Base-by-base conservation (phyloP, 2,797 vertebrate genomes). In the Mastacembelus armatus region DNA sequence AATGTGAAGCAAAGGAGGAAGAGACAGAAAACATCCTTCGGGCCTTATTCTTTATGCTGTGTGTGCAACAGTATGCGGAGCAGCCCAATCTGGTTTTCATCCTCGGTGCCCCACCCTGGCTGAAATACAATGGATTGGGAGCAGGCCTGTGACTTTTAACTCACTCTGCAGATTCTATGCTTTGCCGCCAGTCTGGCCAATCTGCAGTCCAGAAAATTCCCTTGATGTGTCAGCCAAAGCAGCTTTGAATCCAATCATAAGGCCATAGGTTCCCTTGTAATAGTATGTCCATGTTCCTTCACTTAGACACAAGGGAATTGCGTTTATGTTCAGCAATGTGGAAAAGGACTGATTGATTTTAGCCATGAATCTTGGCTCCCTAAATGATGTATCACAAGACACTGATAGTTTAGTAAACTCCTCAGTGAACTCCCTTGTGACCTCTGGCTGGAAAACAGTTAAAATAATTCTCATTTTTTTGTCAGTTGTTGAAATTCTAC, bases 171-270 rank as follows among this genome's bases (percentile, higher is more conserved):
- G 90, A 92, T 92, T 88, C 85, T 83, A 67, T 68, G 88, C 85
- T 88, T 66, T 81, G 85, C 88, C 85, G 86, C 91, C 87, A 89
- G 90, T 81, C 86, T 80, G 85, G 85, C 80, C 85, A 88, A 85
- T 85, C 78, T 83, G 80, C 77, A 79, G 90, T 80, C 78, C 76
- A 66, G 78, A 89, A 88, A 81, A 84, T 63, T 83, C 87, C 87
- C 89, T 89, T 90, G 90, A 93, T 92, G 88, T 91, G 69, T 86
- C 67, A 54, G 88, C 89, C 91, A 89, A 86, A 84, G 85, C 91
- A 91, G 92, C 90, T 91, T 92, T 92, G 88, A 93, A 93, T 93
- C 83, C 83, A 88, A 91, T 92, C 92, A 89, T 84, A 88, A 80
- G 88, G 85, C 89, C 87, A 77, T 85, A 89, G 90, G 88, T 91